phyloP scores from a whole-genome alignment of 1,140 invertebrate genomes.

The Amyelois transitella region DNA sequence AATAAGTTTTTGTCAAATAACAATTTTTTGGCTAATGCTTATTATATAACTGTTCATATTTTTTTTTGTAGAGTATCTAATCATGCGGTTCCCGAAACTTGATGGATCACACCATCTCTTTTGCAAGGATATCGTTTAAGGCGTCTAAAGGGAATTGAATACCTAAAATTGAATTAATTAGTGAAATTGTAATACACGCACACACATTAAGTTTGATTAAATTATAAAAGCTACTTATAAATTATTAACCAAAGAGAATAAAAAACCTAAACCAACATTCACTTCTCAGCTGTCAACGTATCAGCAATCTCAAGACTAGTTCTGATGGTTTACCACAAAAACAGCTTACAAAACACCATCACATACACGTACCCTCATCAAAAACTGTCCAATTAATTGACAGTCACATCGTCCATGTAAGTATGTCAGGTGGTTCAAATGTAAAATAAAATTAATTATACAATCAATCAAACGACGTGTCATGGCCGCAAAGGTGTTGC shows the following conservation, averaged over 20 bases:
- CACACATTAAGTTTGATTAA: too few species aligned
- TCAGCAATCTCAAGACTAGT: constrained; percentile 40
- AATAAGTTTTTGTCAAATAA: too few species aligned
- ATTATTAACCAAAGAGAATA: constrained; percentile 18
- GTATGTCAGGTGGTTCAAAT: constrained; percentile 47
- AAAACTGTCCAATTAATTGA: constrained; percentile 62
- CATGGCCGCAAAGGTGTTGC: constrained; percentile 56
- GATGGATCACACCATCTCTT: too few species aligned
- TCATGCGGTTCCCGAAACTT: too few species aligned
- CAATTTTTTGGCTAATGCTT: too few species aligned
- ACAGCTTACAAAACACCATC: constrained; percentile 40
- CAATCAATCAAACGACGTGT: constrained; percentile 62
- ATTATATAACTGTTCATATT: too few species aligned
- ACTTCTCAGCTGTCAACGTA: constrained; percentile 43
- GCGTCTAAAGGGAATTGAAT: too few species aligned
- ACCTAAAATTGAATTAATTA: too few species aligned
- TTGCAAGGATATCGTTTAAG: too few species aligned
- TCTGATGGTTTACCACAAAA: constrained; percentile 45
- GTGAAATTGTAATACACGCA: too few species aligned
- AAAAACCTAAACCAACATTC: constrained; percentile 29
- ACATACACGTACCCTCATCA: constrained; percentile 42
- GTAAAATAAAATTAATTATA: constrained; percentile 66
- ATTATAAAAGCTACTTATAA: too few species aligned
- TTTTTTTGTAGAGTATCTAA: too few species aligned
- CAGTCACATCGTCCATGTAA: constrained; percentile 44